Percentiles rank a stretch among this genome's conserved stretches.
These are phyloP conservation scores for Drosophila paracracens DNA, from an alignment of 2,888 invertebrate genomes.

Conservation along the genomic window DNA sequence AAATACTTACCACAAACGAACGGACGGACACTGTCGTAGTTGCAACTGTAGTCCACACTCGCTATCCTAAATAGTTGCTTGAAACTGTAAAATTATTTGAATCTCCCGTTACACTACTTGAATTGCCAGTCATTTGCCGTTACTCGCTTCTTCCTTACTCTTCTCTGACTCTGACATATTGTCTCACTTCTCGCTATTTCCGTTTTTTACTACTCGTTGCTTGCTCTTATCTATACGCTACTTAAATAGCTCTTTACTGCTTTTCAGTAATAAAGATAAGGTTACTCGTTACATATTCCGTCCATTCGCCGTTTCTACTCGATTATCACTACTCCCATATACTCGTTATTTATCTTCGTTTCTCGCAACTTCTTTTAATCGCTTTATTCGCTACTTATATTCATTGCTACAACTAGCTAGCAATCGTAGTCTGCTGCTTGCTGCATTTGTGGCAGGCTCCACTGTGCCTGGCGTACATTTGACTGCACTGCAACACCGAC, in stretches of 20 bases:
- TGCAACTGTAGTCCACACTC: neutral
- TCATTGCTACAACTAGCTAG: neutral
- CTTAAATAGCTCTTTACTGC: neutral
- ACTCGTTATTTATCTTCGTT: neutral
- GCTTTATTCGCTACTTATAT: neutral
- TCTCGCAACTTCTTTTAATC: neutral
- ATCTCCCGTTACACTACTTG: neutral
- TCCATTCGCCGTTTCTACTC: neutral
- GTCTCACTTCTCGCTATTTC: neutral
- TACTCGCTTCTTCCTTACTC: neutral
- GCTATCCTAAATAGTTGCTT: neutral
- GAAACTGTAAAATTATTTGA: neutral
- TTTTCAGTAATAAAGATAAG: neutral
- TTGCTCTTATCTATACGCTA: neutral
- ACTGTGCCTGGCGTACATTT: slow-evolving; percentile 34
- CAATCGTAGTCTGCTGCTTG: neutral
- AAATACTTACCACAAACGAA: slow-evolving; percentile 33
- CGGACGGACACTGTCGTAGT: neutral
- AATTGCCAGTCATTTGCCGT: too few relatives aligned
- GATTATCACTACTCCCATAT: neutral
- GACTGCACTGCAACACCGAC: slow-evolving; percentile 51
- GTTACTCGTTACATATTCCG: neutral
- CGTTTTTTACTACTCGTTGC: neutral
- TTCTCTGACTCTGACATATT: too few relatives aligned
- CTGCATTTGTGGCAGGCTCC: slow-evolving; percentile 5